Conservation (phyloP, 2,113 vertebrate genomes). For the Clarias magur region DNA sequence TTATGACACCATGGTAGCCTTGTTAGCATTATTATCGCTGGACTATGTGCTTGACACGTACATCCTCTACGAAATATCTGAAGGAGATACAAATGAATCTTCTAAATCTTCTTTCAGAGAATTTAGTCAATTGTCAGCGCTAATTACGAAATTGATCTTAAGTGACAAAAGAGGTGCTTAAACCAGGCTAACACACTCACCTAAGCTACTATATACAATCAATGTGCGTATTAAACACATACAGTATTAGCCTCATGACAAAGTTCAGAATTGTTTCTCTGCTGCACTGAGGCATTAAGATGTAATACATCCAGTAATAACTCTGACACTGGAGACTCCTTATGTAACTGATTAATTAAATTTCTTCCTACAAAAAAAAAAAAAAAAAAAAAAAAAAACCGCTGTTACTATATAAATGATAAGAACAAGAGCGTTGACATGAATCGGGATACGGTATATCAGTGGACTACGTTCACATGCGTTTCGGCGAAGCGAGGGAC, state of each 20-base stretch:
- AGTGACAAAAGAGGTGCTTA: too few relatives aligned
- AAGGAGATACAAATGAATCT: too few relatives aligned
- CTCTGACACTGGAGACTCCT: slow-evolving; percentile 1
- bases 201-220: not conserved
- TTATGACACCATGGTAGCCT: not conserved
- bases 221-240: not conserved
- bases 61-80: too few relatives aligned
- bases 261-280: too few relatives aligned
- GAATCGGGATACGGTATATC: not conserved
- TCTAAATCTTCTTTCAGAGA: too few relatives aligned
- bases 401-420: not conserved
- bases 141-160: too few relatives aligned
- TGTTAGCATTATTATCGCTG: not conserved
- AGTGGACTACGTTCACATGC: not conserved
- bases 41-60: not conserved
- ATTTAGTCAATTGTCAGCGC: too few relatives aligned
- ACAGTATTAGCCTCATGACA: not conserved
- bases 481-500: not conserved
- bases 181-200: not conserved
- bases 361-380: not conserved
- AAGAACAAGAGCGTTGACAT: not conserved
- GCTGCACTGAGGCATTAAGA: too few relatives aligned
- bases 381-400: too few relatives aligned
- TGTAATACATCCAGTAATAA: too few relatives aligned
- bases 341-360: not conserved